phyloP scores from a whole-genome alignment of 2,113 vertebrate genomes.

The Lagopus leucura region DNA sequence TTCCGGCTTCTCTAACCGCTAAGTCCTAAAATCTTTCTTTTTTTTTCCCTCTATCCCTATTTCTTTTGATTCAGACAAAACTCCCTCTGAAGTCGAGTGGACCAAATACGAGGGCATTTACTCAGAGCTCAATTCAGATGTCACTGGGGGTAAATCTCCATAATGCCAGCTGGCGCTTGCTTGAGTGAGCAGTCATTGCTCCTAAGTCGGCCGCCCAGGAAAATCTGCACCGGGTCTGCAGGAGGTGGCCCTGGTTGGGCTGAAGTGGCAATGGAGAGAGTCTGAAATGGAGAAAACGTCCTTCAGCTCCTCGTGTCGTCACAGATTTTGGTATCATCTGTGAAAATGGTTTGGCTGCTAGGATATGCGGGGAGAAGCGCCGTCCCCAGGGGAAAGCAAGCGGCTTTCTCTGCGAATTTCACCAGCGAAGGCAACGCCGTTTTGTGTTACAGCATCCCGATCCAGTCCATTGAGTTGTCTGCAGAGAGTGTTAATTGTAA shows the following conservation, averaged over 20 bases:
- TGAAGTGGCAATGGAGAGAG: background rate
- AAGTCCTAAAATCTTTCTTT: background rate
- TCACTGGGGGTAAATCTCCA: slow-evolving; percentile 44
- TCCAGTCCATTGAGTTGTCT: background rate
- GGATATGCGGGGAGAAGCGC: accelerated
- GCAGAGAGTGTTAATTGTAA: background rate
- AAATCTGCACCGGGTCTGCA: background rate
- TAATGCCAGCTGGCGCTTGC: slow-evolving; percentile 41
- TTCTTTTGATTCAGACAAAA: slow-evolving; percentile 37
- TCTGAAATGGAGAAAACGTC: background rate
- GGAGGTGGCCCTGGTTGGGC: background rate
- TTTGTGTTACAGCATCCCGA: background rate
- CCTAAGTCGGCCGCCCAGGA: background rate
- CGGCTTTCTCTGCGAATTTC: background rate
- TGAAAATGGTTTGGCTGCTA: background rate
- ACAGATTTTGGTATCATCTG: background rate
- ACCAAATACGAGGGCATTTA: slow-evolving; percentile 22
- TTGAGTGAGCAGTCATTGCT: slow-evolving; percentile 45
- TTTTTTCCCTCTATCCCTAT: background rate
- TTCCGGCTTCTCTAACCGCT: background rate
- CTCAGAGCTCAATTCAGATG: slow-evolving; percentile 56
- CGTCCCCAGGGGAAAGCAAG: background rate
- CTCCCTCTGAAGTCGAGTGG: slow-evolving; percentile 10
- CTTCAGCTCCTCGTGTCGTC: background rate
- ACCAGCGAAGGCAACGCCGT: background rate